Evolutionary conservation across 2,888 invertebrate species (phyloP).

Genomic region (Cyrtodaria siliqua): DNA sequence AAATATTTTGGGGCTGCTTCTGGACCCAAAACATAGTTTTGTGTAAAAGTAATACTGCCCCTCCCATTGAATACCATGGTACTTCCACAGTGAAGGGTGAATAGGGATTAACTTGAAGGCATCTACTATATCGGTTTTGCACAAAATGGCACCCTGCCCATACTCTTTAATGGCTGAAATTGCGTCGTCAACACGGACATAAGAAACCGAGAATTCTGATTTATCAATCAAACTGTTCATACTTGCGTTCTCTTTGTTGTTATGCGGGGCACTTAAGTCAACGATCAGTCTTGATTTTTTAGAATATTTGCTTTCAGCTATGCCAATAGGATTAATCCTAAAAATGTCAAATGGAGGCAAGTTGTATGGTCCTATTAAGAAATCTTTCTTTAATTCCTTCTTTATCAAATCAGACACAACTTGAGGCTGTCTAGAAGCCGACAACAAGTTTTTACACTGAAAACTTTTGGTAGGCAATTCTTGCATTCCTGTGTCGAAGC

Average conservation of each 20-base stretch:
- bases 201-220: slow-evolving; percentile 38
- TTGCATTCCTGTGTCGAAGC: slow-evolving; percentile 12
- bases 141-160: slow-evolving; percentile 27
- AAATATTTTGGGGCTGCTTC: slow-evolving; percentile 55
- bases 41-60: slow-evolving; percentile 22
- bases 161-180: slow-evolving; percentile 35
- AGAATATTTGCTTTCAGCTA: slow-evolving; percentile 54
- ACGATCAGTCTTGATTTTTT: slow-evolving; percentile 55
- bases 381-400: slow-evolving; percentile 50
- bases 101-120: slow-evolving; percentile 55
- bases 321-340: slow-evolving; percentile 49
- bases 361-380: slow-evolving; percentile 47
- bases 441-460: slow-evolving; percentile 45
- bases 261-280: slow-evolving; percentile 61
- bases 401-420: slow-evolving; percentile 32
- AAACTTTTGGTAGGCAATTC: neutral
- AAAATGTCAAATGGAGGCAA: slow-evolving; percentile 33
- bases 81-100: slow-evolving; percentile 33
- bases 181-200: slow-evolving; percentile 61
- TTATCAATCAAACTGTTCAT: slow-evolving; percentile 60
- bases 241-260: slow-evolving; percentile 35
- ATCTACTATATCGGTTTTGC: slow-evolving; percentile 54
- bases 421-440: slow-evolving; percentile 33
- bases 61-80: slow-evolving; percentile 51
- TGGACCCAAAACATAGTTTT: slow-evolving; percentile 38